Evolutionary conservation across 2,797 vertebrate species (phyloP).

Genomic region (Thunnus albacares): DNA sequence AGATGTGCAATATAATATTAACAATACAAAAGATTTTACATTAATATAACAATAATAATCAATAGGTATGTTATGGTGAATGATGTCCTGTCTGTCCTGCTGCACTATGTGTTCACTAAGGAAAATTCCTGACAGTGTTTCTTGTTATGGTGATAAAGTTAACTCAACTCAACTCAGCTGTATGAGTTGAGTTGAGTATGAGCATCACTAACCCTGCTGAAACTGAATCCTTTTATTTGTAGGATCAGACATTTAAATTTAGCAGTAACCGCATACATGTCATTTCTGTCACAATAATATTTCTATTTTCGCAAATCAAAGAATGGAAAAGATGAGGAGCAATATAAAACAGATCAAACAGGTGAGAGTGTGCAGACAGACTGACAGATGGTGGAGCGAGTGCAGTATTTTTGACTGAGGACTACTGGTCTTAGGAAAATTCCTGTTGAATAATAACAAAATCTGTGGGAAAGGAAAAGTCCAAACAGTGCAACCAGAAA

Average conservation of each 20-base stretch:
- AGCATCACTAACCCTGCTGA: conserved; percentile 11
- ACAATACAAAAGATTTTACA: too few species aligned
- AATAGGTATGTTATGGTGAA: neutral
- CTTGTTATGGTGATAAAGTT: neutral
- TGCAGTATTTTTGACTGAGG: neutral
- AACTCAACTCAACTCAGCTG: neutral
- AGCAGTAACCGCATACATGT: conserved; percentile 65
- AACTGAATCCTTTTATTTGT: conserved; percentile 43
- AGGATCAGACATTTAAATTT: conserved; percentile 60
- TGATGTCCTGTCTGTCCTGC: neutral
- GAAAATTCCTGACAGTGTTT: too few species aligned
- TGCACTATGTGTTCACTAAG: conserved; percentile 1
- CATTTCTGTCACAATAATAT: conserved; percentile 80
- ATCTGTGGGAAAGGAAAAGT: conserved; percentile 17
- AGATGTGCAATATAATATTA: too few species aligned
- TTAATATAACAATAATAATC: too few species aligned
- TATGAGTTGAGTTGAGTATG: neutral
- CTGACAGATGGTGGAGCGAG: neutral
- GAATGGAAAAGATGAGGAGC: conserved; percentile 47
- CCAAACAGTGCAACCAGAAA: conserved; percentile 42
- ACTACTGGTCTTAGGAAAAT: neutral
- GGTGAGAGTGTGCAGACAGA: conserved; percentile 3
- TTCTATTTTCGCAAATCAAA: conserved; percentile 68
- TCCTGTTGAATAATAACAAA: conserved; percentile 4
- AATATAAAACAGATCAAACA: conserved; percentile 49